Percentiles rank a stretch among this genome's conserved stretches.
phyloP scores from a whole-genome alignment of 2,888 invertebrate species.

The Melanophora roralis region DNA sequence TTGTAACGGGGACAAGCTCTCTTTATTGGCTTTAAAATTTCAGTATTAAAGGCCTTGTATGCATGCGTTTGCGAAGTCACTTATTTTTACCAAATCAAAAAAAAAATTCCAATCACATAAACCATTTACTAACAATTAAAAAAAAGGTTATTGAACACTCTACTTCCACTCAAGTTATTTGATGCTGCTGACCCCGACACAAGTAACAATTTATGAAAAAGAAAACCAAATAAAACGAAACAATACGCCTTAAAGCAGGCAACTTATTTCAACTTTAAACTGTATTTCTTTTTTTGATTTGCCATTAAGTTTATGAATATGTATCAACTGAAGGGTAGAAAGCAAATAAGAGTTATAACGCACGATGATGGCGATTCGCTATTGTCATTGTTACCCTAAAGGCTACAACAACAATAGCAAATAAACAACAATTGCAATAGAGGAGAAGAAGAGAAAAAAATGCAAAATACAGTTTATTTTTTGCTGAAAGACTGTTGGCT shows the following conservation, averaged over 20 bases:
- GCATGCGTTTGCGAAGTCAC: background rate
- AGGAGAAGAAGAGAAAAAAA: background rate
- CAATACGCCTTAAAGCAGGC: constrained; percentile 51
- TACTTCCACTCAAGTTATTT: constrained; percentile 19
- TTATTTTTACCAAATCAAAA: background rate
- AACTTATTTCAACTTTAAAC: constrained; percentile 56
- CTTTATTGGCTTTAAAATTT: no score
- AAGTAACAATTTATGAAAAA: constrained; percentile 34
- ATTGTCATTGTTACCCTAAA: constrained; percentile 58
- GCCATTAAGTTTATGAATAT: constrained; percentile 24
- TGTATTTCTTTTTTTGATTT: constrained; percentile 7
- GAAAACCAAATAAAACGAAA: background rate
- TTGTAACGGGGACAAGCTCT: no score
- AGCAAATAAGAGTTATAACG: background rate
- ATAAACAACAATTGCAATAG: constrained; percentile 26
- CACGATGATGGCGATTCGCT: constrained; percentile 15
- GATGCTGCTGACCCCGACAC: constrained; percentile 20
- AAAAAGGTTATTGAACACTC: constrained; percentile 5
- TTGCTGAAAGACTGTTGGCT: constrained; percentile 27
- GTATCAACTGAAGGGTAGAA: background rate
- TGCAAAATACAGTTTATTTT: constrained; percentile 12
- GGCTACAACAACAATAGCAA: constrained; percentile 39
- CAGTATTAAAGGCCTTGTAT: no score
- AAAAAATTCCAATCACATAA: constrained; percentile 70
- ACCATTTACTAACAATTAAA: constrained; percentile 70